Conservation (phyloP, 2,113 vertebrate species). For the Paralichthys olivaceus region DNA sequence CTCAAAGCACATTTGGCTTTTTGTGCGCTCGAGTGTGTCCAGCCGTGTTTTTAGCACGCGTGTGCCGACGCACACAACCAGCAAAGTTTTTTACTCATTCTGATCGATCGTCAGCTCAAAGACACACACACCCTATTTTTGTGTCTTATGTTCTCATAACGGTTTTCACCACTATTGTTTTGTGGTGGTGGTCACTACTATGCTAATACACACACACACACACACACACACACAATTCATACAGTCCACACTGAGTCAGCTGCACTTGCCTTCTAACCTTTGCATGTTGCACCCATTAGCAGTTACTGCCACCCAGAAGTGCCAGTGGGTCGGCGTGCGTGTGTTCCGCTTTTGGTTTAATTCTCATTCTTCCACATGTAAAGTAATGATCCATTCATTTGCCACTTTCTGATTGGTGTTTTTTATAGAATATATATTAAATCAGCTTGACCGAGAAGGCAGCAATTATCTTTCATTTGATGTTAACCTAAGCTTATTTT, state of each 20-base stretch:
- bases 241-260: neutral
- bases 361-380: constrained; percentile 11
- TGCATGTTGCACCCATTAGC: constrained; percentile 26
- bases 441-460: neutral
- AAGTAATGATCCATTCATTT: neutral
- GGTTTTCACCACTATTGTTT: constrained; percentile 21
- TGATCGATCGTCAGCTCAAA: constrained; percentile 44
- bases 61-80: constrained; percentile 64
- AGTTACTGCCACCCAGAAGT: constrained; percentile 39
- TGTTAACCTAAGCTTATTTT: neutral
- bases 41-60: constrained; percentile 44
- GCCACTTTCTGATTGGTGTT: neutral
- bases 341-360: constrained; percentile 5
- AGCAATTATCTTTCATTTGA: constrained; percentile 3
- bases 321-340: neutral
- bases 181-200: constrained; percentile 9
- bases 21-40: constrained; percentile 20
- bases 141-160: constrained; percentile 26
- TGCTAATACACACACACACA: constrained; percentile 22
- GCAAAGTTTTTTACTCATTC: constrained; percentile 74
- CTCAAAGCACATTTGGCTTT: constrained; percentile 63
- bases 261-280: constrained; percentile 25
- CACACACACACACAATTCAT: constrained; percentile 1
- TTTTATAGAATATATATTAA: neutral
- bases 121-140: constrained; percentile 29